Conservation (phyloP, 2,113 vertebrate species). For the Callionymus lyra region DNA sequence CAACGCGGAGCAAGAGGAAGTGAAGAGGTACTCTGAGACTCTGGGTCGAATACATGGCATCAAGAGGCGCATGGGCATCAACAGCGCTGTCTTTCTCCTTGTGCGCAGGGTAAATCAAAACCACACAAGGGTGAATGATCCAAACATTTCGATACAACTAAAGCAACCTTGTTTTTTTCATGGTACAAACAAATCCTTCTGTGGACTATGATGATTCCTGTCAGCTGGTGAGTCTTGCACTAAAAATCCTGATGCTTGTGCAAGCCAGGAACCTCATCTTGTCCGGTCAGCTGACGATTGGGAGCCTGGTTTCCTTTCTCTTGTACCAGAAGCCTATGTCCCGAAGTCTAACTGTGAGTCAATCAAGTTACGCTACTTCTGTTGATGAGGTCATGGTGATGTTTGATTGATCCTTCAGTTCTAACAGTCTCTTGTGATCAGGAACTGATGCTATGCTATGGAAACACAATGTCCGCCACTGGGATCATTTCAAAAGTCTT, state of each 20-base stretch:
- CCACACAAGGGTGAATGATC: not conserved
- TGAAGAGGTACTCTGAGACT: slow-evolving; percentile 52
- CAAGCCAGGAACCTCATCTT: slow-evolving; percentile 66
- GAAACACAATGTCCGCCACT: slow-evolving; percentile 70
- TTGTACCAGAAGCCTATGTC: slow-evolving; percentile 74
- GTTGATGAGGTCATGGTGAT: too few species aligned
- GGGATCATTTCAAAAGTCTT: slow-evolving; percentile 77
- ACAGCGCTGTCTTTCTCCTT: slow-evolving; percentile 34
- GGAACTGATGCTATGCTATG: slow-evolving; percentile 63
- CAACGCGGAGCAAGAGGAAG: slow-evolving; percentile 64
- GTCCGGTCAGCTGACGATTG: slow-evolving; percentile 54
- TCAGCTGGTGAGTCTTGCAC: slow-evolving; percentile 58
- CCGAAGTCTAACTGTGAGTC: slow-evolving; percentile 52
- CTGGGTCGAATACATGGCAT: slow-evolving; percentile 53
- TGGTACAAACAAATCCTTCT: not conserved
- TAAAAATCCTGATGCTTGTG: slow-evolving; percentile 65
- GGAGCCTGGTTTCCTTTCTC: slow-evolving; percentile 75
- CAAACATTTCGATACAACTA: too few species aligned
- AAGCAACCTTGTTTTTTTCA: too few species aligned
- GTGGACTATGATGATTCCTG: not conserved
- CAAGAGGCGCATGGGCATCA: slow-evolving; percentile 45
- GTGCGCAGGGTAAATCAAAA: slow-evolving; percentile 59
- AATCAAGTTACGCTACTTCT: too few species aligned
- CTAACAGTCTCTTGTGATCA: slow-evolving; percentile 29
- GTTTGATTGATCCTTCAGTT: too few species aligned